Base-by-base conservation (phyloP, 2,888 invertebrate species). In the Xestia rhomboidea region DNA sequence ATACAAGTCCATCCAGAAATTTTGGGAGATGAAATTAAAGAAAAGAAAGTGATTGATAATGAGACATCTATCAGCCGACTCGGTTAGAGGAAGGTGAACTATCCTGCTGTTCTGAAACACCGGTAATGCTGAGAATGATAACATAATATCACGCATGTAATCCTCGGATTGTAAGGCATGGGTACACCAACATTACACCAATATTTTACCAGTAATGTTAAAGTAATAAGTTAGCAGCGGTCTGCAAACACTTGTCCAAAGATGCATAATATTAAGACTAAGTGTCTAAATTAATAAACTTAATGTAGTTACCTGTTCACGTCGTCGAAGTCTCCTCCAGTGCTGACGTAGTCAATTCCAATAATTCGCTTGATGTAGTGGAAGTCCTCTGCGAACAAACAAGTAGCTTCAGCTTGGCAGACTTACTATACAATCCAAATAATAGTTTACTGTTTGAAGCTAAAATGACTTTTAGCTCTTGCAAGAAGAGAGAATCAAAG, bases 281-380 rank as follows among this genome's bases (percentile, higher is more conserved):
- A 41, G 30, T 60, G 60, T 30, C n/a, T 21, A 34, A 34, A 62
- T 10, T 62, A 62, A 38, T 38, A 41, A 38, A n/a, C 7, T 7
- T n/a, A 41, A n/a, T n/a, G 15, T 18, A n/a, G 0, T 64, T 64
- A 64, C 97, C 97, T 97, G 93, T 97, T 97, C 63, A 97, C 97
- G 34, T 97, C 97, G 79, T 97, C 97, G 81, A 97, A 97, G 87
- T 97, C 97, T 0, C 97, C 97, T 0, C 97, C 97, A n/a, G 97
- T 96, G 30, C 97, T 97, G 10, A 97, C 97, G 91, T 97, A 97
- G 88, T 97, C 97, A 68, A 97, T 96, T 5, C 97, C 97, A 81
- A 97, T 97, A 95, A 97, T 93, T 83, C 97, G 95, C 90, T 97
- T 97, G 89, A 97, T 97, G 91, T 97, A 97, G 91, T 97, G 97